phyloP scores from a whole-genome alignment of 2,888 invertebrate genomes.

The Idaea dimidiata region DNA sequence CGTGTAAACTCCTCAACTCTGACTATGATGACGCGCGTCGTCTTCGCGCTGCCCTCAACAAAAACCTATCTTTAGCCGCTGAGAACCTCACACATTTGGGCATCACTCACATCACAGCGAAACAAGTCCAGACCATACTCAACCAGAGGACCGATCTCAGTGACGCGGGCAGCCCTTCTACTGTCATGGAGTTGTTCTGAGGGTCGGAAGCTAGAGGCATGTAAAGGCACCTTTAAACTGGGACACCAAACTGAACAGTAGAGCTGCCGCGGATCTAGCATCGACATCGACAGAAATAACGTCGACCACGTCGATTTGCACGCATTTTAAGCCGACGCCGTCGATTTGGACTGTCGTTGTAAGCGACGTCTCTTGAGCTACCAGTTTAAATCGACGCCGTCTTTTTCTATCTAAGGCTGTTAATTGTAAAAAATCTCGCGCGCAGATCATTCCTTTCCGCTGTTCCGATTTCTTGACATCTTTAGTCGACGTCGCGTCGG shows the following conservation, averaged over 20 bases:
- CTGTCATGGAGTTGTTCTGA: constrained; percentile 71
- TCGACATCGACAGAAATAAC: too few relatives aligned
- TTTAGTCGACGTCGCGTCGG: too few relatives aligned
- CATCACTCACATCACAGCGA: constrained; percentile 39
- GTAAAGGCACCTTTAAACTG: constrained; percentile 39
- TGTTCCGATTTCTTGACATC: too few relatives aligned
- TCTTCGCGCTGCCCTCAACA: constrained; percentile 82
- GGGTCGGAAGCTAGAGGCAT: constrained; percentile 49
- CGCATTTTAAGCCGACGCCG: too few relatives aligned
- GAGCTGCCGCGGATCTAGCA: too few relatives aligned
- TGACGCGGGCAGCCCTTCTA: constrained; percentile 48
- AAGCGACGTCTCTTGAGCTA: too few relatives aligned
- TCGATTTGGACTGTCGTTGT: too few relatives aligned
- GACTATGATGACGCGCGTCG: constrained; percentile 89
- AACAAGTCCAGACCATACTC: constrained; percentile 54
- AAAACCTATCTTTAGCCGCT: constrained; percentile 31
- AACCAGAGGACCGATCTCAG: constrained; percentile 66
- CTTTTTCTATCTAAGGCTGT: too few relatives aligned
- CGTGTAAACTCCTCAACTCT: constrained; percentile 87
- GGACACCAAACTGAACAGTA: constrained; percentile 9
- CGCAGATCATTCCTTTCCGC: too few relatives aligned
- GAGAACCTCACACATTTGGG: constrained; percentile 32
- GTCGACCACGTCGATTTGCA: too few relatives aligned
- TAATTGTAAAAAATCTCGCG: too few relatives aligned
- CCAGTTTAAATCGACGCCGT: too few relatives aligned